Evolutionary conservation across 2,797 vertebrate species (phyloP).

Genomic region (Phyllotis vaccarum): DNA sequence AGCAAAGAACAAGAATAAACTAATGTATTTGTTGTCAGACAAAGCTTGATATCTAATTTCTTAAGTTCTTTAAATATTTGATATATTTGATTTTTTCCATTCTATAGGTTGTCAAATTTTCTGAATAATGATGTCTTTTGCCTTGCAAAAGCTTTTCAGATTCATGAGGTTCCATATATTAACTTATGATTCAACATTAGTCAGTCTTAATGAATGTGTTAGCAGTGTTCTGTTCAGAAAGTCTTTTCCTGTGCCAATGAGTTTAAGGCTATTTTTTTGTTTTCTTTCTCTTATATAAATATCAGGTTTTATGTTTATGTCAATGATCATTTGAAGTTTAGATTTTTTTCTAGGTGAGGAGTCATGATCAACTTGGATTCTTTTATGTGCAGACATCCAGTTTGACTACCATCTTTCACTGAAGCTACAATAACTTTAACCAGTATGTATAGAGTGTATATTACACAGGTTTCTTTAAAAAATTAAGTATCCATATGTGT

Average conservation of each 20-base stretch:
- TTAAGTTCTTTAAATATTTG: too few relatives aligned
- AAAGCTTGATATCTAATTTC: too few relatives aligned
- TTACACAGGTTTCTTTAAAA: too few relatives aligned
- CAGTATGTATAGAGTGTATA: too few relatives aligned
- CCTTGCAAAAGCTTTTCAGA: neutral
- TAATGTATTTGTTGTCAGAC: too few relatives aligned
- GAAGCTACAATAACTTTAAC: too few relatives aligned
- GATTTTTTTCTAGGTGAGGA: neutral
- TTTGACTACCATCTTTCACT: too few relatives aligned
- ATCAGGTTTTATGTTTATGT: neutral
- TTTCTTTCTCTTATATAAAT: neutral
- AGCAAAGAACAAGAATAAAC: too few relatives aligned
- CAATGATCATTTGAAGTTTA: neutral
- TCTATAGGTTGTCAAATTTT: too few relatives aligned
- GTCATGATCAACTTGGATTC: neutral
- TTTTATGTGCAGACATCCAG: neutral
- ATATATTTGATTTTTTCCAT: too few relatives aligned
- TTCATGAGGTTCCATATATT: neutral
- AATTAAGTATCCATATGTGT: too few relatives aligned
- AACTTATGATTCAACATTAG: neutral
- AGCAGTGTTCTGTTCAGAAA: neutral
- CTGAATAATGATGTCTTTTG: too few relatives aligned
- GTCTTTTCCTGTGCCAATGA: neutral
- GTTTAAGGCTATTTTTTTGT: neutral
- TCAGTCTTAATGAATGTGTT: neutral